Evolutionary conservation across 2,888 invertebrate genomes (phyloP).

Genomic region (Dorcus hopei): DNA sequence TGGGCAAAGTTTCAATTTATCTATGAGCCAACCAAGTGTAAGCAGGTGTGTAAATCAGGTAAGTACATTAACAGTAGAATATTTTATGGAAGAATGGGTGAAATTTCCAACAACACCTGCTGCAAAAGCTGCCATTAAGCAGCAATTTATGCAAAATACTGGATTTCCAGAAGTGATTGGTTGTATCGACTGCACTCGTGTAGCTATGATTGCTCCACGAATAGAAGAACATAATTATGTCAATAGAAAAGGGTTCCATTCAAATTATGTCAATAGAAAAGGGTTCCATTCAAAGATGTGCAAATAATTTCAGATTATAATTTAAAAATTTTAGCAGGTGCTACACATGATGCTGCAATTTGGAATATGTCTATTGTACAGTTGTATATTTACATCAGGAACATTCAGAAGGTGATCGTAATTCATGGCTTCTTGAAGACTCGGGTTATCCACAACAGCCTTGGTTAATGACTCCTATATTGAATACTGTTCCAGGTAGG

Average conservation of each 20-base stretch:
- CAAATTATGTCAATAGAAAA: background rate
- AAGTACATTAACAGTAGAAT: background rate
- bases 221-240: background rate
- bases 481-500: background rate
- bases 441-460: slow-evolving; percentile 13
- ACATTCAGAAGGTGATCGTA: background rate
- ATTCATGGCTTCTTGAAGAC: slow-evolving; percentile 6
- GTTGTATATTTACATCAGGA: too few species aligned
- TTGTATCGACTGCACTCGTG: background rate
- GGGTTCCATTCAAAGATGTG: background rate
- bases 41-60: background rate
- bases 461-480: slow-evolving; percentile 10
- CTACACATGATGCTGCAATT: too few species aligned
- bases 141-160: too few species aligned
- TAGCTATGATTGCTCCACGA: background rate
- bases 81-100: background rate
- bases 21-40: background rate
- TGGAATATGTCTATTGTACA: too few species aligned
- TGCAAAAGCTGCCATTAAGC: too few species aligned
- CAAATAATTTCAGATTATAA: background rate
- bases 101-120: background rate
- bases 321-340: too few species aligned
- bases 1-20: background rate
- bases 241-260: background rate
- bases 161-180: background rate